Evolutionary conservation across 2,888 invertebrate species (phyloP).

Genomic region (Drosophila sordidapex): DNA sequence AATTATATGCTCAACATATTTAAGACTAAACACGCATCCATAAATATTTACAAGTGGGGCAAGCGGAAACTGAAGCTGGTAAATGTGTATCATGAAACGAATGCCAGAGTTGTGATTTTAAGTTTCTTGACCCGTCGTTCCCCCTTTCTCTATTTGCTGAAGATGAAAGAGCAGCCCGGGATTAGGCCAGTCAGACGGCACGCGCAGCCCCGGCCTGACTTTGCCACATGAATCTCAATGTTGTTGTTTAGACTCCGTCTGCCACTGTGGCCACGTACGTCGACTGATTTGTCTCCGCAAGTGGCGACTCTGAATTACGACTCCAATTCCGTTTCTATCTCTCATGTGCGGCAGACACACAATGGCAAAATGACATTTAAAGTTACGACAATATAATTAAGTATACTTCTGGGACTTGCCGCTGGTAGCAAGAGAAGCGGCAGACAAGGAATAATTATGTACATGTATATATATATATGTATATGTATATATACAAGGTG

Average conservation of each 20-base stretch:
- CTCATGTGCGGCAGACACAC: slow-evolving; percentile 60
- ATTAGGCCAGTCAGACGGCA: slow-evolving; percentile 62
- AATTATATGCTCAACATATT: slow-evolving; percentile 73
- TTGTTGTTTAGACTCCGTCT: slow-evolving; percentile 44
- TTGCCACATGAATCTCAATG: slow-evolving; percentile 78
- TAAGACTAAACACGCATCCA: slow-evolving; percentile 52
- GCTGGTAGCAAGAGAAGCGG: slow-evolving; percentile 33
- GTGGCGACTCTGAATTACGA: slow-evolving; percentile 25
- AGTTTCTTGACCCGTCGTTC: slow-evolving; percentile 60
- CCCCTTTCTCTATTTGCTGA: neutral
- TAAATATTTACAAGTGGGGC: neutral
- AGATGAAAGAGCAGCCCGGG: slow-evolving; percentile 63
- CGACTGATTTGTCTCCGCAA: slow-evolving; percentile 65
- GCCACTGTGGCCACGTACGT: slow-evolving; percentile 51
- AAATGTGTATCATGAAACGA: slow-evolving; percentile 61
- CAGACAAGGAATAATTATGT: slow-evolving; percentile 73
- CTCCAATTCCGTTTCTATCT: slow-evolving; percentile 15
- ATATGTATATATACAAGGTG: neutral
- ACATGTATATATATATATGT: slow-evolving; percentile 16
- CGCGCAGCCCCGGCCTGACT: slow-evolving; percentile 47
- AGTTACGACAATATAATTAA: slow-evolving; percentile 82
- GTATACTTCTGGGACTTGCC: slow-evolving; percentile 75
- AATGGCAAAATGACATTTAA: slow-evolving; percentile 79
- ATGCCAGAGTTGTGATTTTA: slow-evolving; percentile 72
- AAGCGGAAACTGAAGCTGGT: slow-evolving; percentile 57